Conservation (phyloP, 2,888 invertebrate genomes). For the Chaetogeoica ovagalla region DNA sequence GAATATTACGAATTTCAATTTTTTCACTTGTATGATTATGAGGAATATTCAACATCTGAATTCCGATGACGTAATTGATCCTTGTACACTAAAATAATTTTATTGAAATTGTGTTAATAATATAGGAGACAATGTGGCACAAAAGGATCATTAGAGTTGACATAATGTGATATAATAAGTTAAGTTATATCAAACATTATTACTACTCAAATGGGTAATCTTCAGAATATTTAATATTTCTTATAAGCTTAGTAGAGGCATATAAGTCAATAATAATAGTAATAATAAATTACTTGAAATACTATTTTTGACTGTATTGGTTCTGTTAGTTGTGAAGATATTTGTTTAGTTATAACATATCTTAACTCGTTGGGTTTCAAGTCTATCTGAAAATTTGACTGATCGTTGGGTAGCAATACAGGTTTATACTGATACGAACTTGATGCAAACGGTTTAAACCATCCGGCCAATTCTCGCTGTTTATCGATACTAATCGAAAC, state of each 20-base stretch:
- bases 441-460: constrained; percentile 70
- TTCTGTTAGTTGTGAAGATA: constrained; percentile 30
- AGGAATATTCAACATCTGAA: constrained; percentile 88
- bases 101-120: not conserved
- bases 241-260: no score
- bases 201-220: no score
- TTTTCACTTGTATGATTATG: constrained; percentile 85
- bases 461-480: constrained; percentile 89
- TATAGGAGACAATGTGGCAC: no score
- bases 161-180: no score
- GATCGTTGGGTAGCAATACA: constrained; percentile 68
- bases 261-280: no score
- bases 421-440: constrained; percentile 67
- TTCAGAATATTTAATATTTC: no score
- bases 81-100: constrained; percentile 63
- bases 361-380: constrained; percentile 71
- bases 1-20: constrained; percentile 62
- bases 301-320: constrained; percentile 42
- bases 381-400: constrained; percentile 55
- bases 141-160: no score
- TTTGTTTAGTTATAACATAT: constrained; percentile 75
- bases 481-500: constrained; percentile 80
- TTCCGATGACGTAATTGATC: constrained; percentile 82
- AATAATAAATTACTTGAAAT: constrained; percentile 28
- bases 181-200: no score